Conservation (phyloP, 2,888 invertebrate genomes). For the Metacarcinus magister region DNA sequence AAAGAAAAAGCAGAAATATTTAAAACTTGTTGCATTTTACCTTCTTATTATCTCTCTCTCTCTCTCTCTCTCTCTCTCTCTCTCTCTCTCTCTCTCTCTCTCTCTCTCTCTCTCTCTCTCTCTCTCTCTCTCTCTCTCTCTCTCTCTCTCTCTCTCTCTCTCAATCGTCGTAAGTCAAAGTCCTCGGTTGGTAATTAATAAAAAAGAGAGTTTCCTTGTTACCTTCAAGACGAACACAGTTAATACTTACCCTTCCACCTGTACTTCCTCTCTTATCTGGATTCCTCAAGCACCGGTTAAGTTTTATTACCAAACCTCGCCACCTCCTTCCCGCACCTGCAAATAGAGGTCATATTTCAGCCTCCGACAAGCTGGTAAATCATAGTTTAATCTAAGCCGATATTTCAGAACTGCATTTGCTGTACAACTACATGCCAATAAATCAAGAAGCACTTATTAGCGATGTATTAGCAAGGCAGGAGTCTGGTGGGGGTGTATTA, state of each 20-base stretch:
- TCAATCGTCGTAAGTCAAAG: not conserved
- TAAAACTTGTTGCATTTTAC: not conserved
- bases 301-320: not conserved
- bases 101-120: conserved; percentile 62
- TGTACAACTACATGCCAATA: not conserved
- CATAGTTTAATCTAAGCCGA: not conserved
- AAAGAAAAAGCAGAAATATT: not conserved
- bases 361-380: not conserved
- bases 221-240: not conserved
- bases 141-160: conserved; percentile 62
- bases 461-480: not conserved
- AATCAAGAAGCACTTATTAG: not conserved
- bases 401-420: not conserved
- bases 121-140: conserved; percentile 65
- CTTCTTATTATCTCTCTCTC: too few species aligned
- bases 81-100: conserved; percentile 44
- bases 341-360: not conserved
- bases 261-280: conserved; percentile 32
- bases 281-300: not conserved
- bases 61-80: not conserved
- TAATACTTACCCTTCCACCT: not conserved
- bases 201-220: not conserved
- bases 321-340: not conserved
- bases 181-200: not conserved
- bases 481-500: not conserved